phyloP scores from a whole-genome alignment of 2,113 vertebrate genomes.

The Proterorhinus semilunaris region DNA sequence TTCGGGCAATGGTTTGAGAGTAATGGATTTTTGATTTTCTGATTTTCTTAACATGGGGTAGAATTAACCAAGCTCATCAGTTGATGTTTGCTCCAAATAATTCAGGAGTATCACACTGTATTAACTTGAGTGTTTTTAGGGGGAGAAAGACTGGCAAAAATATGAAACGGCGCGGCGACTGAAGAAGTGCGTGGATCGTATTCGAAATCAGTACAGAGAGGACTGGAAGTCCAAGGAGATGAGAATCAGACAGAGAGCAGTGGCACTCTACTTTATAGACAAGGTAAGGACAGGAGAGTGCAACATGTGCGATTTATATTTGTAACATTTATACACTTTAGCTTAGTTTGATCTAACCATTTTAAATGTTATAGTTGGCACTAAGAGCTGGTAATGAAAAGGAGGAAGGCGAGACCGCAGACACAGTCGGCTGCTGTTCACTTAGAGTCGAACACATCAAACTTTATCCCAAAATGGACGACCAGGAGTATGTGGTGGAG shows the following conservation, averaged over 20 bases:
- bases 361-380: conserved; percentile 79
- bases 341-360: background rate
- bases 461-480: conserved; percentile 87
- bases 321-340: background rate
- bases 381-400: conserved; percentile 97
- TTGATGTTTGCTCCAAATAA: no score
- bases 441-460: conserved; percentile 94
- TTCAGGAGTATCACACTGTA: background rate
- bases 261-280: conserved; percentile 95
- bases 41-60: no score
- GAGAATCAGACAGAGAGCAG: conserved; percentile 93
- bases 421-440: conserved; percentile 95
- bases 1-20: no score
- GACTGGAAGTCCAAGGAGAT: conserved; percentile 99
- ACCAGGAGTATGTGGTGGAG: conserved; percentile 94
- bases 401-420: conserved; percentile 95
- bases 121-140: conserved; percentile 69
- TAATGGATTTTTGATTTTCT: no score
- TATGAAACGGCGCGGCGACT: conserved; percentile 91
- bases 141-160: conserved; percentile 98
- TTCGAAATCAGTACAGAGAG: conserved; percentile 89
- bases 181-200: conserved; percentile 92
- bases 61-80: no score
- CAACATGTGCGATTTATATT: background rate
- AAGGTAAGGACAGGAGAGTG: conserved; percentile 77